Percentiles rank a stretch among this genome's conserved stretches.
phyloP scores from a whole-genome alignment of 2,113 vertebrate genomes.

The Hiodon alosoides region DNA sequence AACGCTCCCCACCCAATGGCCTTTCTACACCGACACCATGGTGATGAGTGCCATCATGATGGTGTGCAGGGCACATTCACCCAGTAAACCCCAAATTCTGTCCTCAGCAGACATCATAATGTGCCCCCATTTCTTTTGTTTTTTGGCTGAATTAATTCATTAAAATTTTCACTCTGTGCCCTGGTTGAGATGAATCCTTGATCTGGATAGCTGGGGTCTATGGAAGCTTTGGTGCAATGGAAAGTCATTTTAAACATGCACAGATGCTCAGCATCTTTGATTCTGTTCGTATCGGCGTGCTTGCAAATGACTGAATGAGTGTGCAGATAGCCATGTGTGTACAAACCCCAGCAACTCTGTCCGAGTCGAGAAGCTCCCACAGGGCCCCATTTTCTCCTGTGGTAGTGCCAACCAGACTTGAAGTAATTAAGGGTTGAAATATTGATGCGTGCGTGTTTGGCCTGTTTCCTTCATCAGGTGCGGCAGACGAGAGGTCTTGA shows the following conservation, averaged over 20 bases:
- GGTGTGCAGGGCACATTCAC: background rate
- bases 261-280: background rate
- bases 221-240: no score
- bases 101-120: background rate
- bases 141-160: no score
- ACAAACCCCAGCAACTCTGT: background rate
- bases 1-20: no score
- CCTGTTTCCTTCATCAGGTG: conserved; percentile 25
- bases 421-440: conserved; percentile 51
- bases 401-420: conserved; percentile 43
- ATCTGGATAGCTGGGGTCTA: conserved; percentile 47
- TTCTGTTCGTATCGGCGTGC: no score
- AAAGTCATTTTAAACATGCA: conserved; percentile 22
- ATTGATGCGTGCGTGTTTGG: conserved; percentile 47
- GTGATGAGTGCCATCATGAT: background rate
- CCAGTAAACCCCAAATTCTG: background rate
- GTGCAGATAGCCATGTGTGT: background rate
- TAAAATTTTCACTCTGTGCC: conserved; percentile 24
- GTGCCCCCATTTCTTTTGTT: no score
- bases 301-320: no score
- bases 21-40: no score
- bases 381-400: conserved; percentile 22
- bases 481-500: conserved; percentile 12
- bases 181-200: conserved; percentile 54
- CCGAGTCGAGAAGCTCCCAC: background rate